These are phyloP conservation scores for Volucella bombylans DNA, from an alignment of 2,888 invertebrate genomes.

Conservation along the genomic window DNA sequence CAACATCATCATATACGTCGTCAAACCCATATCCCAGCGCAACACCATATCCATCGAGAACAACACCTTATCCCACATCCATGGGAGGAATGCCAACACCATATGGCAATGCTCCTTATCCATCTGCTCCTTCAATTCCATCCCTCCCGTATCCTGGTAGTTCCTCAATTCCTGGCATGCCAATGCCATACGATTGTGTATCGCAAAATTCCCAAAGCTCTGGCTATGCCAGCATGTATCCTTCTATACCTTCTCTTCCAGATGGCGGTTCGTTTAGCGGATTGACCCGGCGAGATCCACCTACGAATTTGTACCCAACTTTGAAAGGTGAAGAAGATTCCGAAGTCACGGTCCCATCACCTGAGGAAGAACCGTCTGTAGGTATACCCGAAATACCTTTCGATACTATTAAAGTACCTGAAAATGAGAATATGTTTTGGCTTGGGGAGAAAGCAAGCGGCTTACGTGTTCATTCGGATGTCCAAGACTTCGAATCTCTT, in stretches of 20 bases:
- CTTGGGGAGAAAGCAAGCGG: constrained; percentile 91
- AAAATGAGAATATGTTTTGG: constrained; percentile 81
- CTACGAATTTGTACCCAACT: constrained; percentile 73
- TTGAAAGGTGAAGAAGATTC: constrained; percentile 76
- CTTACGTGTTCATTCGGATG: constrained; percentile 81
- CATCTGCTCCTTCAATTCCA: constrained; percentile 59
- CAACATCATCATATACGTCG: constrained; percentile 74
- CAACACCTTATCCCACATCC: constrained; percentile 46
- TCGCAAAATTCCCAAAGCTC: constrained; percentile 66
- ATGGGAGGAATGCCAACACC: constrained; percentile 73
- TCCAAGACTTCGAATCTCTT: constrained; percentile 86
- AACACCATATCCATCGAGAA: constrained; percentile 74
- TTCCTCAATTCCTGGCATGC: constrained; percentile 76
- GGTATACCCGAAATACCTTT: constrained; percentile 80
- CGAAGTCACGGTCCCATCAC: constrained; percentile 76
- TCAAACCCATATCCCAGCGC: constrained; percentile 74
- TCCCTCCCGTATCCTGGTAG: constrained; percentile 78
- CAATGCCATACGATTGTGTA: constrained; percentile 78
- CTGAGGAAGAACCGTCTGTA: constrained; percentile 78
- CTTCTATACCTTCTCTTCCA: constrained; percentile 75
- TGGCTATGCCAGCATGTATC: constrained; percentile 74
- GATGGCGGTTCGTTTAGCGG: constrained; percentile 57
- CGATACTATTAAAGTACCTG: constrained; percentile 80
- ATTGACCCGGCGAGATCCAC: constrained; percentile 55
- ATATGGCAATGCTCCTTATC: constrained; percentile 67